Percentiles rank a stretch among this genome's conserved stretches.
phyloP scores from a whole-genome alignment of 2,888 invertebrate genomes.

The Cosmia trapezina region DNA sequence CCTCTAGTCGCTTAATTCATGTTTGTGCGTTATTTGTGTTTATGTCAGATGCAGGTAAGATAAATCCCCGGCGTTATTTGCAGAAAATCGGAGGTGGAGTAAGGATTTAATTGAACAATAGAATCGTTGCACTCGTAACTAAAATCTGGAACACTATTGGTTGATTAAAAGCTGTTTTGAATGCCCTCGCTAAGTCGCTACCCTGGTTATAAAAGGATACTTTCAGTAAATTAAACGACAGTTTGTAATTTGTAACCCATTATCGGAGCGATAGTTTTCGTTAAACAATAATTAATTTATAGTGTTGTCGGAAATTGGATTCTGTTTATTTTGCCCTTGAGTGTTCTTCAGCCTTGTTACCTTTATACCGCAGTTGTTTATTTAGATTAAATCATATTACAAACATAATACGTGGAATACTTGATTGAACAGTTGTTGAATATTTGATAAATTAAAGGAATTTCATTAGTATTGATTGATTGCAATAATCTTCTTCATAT shows the following conservation, averaged over 20 bases:
- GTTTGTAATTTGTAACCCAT: conserved; percentile 9
- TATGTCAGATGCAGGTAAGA: background rate
- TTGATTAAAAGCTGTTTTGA: conserved; percentile 13
- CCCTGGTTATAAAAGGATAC: conserved; percentile 8
- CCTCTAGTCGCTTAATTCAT: conserved; percentile 17
- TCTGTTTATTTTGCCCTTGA: conserved; percentile 20
- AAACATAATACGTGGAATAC: background rate
- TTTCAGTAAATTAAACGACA: background rate
- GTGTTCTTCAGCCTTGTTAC: background rate
- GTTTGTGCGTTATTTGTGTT: conserved; percentile 29
- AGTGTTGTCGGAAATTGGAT: conserved; percentile 10
- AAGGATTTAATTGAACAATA: conserved; percentile 4
- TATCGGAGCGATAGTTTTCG: no score
- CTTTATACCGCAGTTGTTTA: conserved; percentile 21
- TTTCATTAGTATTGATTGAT: background rate
- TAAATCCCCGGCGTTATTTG: conserved; percentile 6
- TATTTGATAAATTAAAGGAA: background rate
- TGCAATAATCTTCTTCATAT: background rate
- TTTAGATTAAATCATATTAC: background rate
- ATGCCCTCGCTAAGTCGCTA: background rate
- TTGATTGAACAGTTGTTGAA: background rate
- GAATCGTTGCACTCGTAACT: conserved; percentile 8
- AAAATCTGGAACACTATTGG: conserved; percentile 8
- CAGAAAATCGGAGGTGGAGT: conserved; percentile 12
- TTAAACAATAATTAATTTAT: background rate